Conservation (phyloP, 2,888 invertebrate species). For the Keiferia lycopersicella region DNA sequence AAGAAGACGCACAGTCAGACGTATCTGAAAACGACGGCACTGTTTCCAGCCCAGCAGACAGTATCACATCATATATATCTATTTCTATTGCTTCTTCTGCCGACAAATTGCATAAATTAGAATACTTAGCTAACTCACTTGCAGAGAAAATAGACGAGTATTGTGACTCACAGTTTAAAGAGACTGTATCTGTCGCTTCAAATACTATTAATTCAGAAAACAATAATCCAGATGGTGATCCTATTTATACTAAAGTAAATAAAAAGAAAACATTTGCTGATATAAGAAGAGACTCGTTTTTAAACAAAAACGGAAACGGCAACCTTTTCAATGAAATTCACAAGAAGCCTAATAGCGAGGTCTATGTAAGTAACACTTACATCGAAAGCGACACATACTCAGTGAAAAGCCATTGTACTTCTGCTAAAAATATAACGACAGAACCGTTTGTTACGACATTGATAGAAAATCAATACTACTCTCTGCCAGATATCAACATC, state of each 20-base stretch:
- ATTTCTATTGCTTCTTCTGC: slow-evolving; percentile 76
- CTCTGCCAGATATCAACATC: slow-evolving; percentile 86
- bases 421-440: slow-evolving; percentile 71
- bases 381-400: slow-evolving; percentile 68
- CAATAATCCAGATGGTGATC: slow-evolving; percentile 59
- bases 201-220: slow-evolving; percentile 53
- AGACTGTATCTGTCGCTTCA: slow-evolving; percentile 57
- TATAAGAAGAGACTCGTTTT: slow-evolving; percentile 63
- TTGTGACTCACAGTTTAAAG: slow-evolving; percentile 73
- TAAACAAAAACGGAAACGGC: slow-evolving; percentile 62
- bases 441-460: slow-evolving; percentile 78
- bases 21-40: slow-evolving; percentile 76
- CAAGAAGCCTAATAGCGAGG: slow-evolving; percentile 61
- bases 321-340: slow-evolving; percentile 61
- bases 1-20: slow-evolving; percentile 62
- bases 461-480: slow-evolving; percentile 86
- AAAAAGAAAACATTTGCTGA: slow-evolving; percentile 81
- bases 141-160: slow-evolving; percentile 80
- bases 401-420: slow-evolving; percentile 65
- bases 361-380: slow-evolving; percentile 67
- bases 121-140: slow-evolving; percentile 75
- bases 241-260: slow-evolving; percentile 70
- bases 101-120: slow-evolving; percentile 74
- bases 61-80: slow-evolving; percentile 78
- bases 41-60: slow-evolving; percentile 73